Evolutionary conservation across 2,888 invertebrate species (phyloP).

Genomic region (Elaeidobius kamerunicus): DNA sequence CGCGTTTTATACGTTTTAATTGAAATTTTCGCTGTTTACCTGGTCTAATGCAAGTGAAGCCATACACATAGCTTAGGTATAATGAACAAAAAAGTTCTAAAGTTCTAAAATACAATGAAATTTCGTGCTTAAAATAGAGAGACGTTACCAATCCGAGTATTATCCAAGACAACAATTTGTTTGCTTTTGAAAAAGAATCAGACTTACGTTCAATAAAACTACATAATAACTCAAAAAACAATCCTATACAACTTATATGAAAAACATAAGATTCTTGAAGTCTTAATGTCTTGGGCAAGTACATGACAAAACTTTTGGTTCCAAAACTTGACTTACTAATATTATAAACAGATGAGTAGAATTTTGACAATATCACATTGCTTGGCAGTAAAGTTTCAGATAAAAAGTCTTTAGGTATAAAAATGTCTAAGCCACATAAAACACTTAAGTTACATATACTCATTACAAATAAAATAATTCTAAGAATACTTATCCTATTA

Average conservation of each 20-base stretch:
- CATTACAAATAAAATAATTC: slow-evolving; percentile 18
- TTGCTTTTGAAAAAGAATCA: slow-evolving; percentile 31
- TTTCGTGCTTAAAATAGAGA: slow-evolving; percentile 19
- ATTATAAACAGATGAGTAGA: slow-evolving; percentile 16
- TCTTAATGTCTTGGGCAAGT: slow-evolving; percentile 24
- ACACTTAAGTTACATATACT: slow-evolving; percentile 16
- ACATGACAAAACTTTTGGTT: slow-evolving; percentile 18
- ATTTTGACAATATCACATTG: slow-evolving; percentile 26
- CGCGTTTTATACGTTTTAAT: slow-evolving; percentile 9
- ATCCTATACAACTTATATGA: slow-evolving; percentile 31
- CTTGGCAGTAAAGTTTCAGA: slow-evolving; percentile 22
- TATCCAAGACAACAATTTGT: slow-evolving; percentile 37
- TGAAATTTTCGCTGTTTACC: slow-evolving; percentile 6
- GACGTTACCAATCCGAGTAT: slow-evolving; percentile 32
- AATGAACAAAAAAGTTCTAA: slow-evolving; percentile 32
- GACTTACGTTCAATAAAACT: slow-evolving; percentile 26
- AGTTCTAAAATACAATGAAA: slow-evolving; percentile 22
- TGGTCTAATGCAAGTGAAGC: slow-evolving; percentile 7
- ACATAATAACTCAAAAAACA: slow-evolving; percentile 34
- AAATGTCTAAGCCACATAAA: slow-evolving; percentile 16
- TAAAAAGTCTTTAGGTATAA: slow-evolving; percentile 9
- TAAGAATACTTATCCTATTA: slow-evolving; percentile 17
- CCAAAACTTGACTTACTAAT: slow-evolving; percentile 5
- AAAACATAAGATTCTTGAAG: slow-evolving; percentile 25
- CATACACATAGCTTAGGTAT: slow-evolving; percentile 13